Evolutionary conservation across 2,113 vertebrate genomes (phyloP).

Genomic region (Delphinapterus leucas): DNA sequence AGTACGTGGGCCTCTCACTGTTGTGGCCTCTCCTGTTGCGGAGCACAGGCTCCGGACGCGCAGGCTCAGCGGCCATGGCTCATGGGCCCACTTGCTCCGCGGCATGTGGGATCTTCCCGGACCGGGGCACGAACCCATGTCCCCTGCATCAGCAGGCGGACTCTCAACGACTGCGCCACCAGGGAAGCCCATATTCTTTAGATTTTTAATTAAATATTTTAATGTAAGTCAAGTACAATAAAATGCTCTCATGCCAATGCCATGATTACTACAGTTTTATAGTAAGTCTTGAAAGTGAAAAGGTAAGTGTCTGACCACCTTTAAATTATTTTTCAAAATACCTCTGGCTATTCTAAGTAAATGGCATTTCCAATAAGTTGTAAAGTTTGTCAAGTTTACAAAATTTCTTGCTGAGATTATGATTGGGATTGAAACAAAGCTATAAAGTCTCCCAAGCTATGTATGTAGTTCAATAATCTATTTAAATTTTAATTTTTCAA

Average conservation of each 20-base stretch:
- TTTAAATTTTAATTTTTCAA: background rate
- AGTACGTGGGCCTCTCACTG: too few relatives aligned
- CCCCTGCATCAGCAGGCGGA: too few relatives aligned
- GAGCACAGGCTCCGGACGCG: too few relatives aligned
- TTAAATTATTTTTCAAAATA: background rate
- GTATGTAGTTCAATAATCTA: background rate
- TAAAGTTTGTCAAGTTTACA: background rate
- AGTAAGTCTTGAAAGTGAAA: background rate
- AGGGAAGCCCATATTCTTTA: background rate
- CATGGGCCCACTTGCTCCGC: too few relatives aligned
- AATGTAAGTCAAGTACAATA: background rate
- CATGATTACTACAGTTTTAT: background rate
- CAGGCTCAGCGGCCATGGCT: too few relatives aligned
- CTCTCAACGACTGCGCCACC: fast-evolving
- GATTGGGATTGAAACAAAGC: background rate
- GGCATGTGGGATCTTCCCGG: too few relatives aligned
- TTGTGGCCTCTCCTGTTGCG: too few relatives aligned
- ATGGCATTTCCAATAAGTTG: background rate
- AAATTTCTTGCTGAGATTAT: background rate
- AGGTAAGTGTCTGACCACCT: background rate
- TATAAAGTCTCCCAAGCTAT: background rate
- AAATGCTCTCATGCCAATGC: background rate
- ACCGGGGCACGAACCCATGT: too few relatives aligned
- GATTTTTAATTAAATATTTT: background rate
- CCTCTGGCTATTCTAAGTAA: background rate